Percentiles rank a stretch among this genome's conserved stretches.
Conservation (phyloP, 2,888 invertebrate genomes). For the Magallana nippona region DNA sequence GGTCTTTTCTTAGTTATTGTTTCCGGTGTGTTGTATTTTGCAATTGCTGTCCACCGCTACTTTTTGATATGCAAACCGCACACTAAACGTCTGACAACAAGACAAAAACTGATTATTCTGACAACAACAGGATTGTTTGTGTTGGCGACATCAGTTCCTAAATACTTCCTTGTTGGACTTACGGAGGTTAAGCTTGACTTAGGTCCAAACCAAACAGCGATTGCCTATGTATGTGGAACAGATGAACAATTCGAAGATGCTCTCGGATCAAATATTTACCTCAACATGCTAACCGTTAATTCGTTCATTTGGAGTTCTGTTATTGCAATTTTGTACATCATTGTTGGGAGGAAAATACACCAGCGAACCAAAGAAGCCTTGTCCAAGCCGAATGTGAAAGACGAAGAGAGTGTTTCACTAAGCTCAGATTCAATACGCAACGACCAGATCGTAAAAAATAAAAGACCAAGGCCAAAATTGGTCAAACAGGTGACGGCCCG, state of each 20-base stretch:
- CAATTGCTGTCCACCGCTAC: neutral
- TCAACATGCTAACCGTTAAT: neutral
- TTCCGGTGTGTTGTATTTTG: neutral
- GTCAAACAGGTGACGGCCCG: neutral
- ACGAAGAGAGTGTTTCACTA: neutral
- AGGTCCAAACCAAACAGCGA: neutral
- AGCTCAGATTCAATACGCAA: neutral
- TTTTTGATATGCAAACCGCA: conserved; percentile 4
- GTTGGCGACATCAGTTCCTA: neutral
- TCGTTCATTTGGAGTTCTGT: neutral
- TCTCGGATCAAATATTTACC: neutral
- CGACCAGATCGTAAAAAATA: neutral
- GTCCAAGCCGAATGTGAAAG: neutral
- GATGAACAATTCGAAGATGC: neutral
- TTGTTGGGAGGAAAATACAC: neutral
- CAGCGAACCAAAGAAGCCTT: neutral
- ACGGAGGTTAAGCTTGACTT: neutral
- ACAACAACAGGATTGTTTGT: neutral
- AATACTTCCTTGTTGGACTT: neutral
- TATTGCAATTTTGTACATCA: neutral
- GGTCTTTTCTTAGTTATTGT: neutral
- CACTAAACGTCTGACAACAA: neutral
- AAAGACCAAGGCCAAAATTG: neutral
- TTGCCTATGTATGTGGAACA: neutral
- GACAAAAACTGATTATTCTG: neutral